Evolutionary conservation across 1,140 invertebrate genomes (phyloP).

Genomic region (Drosophila sucinea): DNA sequence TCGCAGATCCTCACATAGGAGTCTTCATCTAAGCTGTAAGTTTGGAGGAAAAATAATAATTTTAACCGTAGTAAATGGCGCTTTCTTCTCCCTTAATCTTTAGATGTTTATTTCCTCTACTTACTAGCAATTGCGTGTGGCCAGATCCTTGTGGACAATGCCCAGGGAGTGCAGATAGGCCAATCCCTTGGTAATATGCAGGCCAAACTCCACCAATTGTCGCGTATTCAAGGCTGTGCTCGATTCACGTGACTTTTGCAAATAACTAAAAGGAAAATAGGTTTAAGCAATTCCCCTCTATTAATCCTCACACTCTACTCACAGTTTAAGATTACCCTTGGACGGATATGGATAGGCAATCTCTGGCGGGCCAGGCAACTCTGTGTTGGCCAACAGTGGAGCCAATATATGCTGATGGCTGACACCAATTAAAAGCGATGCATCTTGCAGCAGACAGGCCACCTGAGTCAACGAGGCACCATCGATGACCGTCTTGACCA

Average conservation of each 20-base stretch:
- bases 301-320: conserved; percentile 62
- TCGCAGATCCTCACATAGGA: conserved; percentile 94
- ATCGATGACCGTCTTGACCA: conserved; percentile 93
- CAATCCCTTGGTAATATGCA: conserved; percentile 93
- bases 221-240: conserved; percentile 88
- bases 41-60: background rate
- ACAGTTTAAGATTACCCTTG: conserved; percentile 95
- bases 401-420: conserved; percentile 92
- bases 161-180: conserved; percentile 95
- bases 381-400: conserved; percentile 91
- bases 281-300: background rate
- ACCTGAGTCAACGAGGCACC: conserved; percentile 92
- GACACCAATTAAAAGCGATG: conserved; percentile 91
- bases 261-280: conserved; percentile 84
- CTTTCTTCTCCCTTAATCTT: conserved; percentile 19
- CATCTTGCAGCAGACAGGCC: conserved; percentile 91
- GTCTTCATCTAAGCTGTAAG: conserved; percentile 90
- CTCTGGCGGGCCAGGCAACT: conserved; percentile 89
- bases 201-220: conserved; percentile 94
- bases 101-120: conserved; percentile 81
- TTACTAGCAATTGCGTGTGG: conserved; percentile 95
- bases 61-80: background rate
- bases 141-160: conserved; percentile 95
- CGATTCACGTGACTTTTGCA: conserved; percentile 86
- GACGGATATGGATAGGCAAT: conserved; percentile 91